Conservation (phyloP, 2,113 vertebrate species). For the Odontophorus gujanensis region DNA sequence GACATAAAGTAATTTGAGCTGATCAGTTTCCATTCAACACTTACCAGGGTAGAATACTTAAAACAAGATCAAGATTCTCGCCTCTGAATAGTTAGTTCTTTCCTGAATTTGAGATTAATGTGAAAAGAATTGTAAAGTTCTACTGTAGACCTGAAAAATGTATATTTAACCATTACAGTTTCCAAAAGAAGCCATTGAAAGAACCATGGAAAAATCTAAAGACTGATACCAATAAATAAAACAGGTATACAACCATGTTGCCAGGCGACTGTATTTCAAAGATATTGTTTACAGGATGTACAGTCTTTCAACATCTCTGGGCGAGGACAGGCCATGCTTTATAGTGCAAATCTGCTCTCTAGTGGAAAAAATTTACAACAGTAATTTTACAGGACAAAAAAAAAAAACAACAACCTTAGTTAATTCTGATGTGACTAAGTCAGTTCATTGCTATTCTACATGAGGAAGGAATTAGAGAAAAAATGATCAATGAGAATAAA, state of each 20-base stretch:
- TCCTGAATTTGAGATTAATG: neutral
- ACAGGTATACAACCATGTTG: neutral
- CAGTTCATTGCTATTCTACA: neutral
- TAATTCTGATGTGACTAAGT: neutral
- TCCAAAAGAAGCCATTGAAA: neutral
- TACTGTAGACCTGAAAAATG: neutral
- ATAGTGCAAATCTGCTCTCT: conserved; percentile 29
- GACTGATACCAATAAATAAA: neutral
- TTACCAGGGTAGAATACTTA: neutral
- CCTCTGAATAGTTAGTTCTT: neutral
- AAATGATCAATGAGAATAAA: neutral
- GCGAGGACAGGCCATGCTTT: neutral
- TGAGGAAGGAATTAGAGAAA: neutral
- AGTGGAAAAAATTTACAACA: conserved; percentile 15
- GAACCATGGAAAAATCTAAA: neutral
- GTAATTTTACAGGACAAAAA: neutral
- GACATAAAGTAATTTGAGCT: neutral
- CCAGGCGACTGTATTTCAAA: neutral
- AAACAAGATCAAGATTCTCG: neutral
- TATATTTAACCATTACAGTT: neutral
- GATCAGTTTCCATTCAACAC: neutral
- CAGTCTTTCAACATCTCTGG: neutral
- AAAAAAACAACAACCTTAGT: neutral
- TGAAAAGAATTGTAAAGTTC: neutral
- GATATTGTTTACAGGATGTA: neutral